Evolutionary conservation across 2,113 vertebrate species (phyloP).

Genomic region (Antechinus stuartii): DNA sequence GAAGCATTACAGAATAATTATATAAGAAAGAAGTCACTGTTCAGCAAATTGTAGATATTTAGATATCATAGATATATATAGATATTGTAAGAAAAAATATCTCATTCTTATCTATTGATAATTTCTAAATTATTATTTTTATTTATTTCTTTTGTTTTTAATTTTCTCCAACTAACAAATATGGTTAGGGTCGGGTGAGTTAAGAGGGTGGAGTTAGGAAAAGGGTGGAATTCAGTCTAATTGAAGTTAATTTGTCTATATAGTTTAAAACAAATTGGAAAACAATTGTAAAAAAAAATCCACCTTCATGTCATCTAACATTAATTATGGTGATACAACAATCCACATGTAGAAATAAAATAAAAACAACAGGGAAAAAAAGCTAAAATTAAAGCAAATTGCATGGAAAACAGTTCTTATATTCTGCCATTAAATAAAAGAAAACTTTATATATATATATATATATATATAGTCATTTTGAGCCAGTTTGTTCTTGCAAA

Average conservation of each 20-base stretch:
- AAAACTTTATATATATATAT: conserved; percentile 28
- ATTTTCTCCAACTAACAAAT: background rate
- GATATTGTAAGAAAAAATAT: background rate
- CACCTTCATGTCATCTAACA: conserved; percentile 36
- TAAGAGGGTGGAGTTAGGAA: background rate
- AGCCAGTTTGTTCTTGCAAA: conserved; percentile 6
- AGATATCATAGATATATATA: background rate
- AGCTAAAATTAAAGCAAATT: conserved; percentile 56
- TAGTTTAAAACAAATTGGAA: conserved; percentile 38
- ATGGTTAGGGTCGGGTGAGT: background rate
- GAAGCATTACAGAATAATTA: conserved; percentile 38
- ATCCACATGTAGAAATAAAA: conserved; percentile 47
- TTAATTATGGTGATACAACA: conserved; percentile 53
- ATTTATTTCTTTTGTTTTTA: conserved; percentile 22
- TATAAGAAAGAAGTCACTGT: background rate
- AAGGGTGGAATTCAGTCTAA: conserved; percentile 49
- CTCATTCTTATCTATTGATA: conserved; percentile 20
- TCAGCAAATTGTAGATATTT: conserved; percentile 14
- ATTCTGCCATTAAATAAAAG: conserved; percentile 22
- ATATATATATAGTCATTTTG: background rate
- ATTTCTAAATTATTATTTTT: conserved; percentile 32
- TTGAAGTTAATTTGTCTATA: conserved; percentile 36
- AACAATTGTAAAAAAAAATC: conserved; percentile 25
- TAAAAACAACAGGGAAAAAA: conserved; percentile 39
- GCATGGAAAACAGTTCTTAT: conserved; percentile 28